Base-by-base conservation (phyloP, 2,888 invertebrate genomes). In the Leucoptera coffeella region DNA sequence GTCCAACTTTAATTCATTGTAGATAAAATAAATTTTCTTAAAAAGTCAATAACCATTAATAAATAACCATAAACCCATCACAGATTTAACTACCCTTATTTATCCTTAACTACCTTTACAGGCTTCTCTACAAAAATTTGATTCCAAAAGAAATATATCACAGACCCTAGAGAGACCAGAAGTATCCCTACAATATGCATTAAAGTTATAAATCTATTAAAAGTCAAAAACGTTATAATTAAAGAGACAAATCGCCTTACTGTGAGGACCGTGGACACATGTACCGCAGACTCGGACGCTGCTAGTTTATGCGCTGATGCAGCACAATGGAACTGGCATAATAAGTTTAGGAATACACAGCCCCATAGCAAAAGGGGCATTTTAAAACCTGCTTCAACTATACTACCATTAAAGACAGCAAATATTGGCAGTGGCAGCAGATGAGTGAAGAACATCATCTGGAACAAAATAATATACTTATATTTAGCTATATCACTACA, bases 361-460 rank as follows among this genome's bases (percentile, higher is more conserved):
- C 46, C 29, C 0, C 62, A 34, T 22, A 32, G 42, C 4, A 31
- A 25, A 3, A 50, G 46, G 3, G 45, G 47, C 2, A 39, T 37
- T 3, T 34, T 27, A 6, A 69, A 30, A 28, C 62, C 56, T n/a
- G n/a, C n/a, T n/a, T n/a, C n/a, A n/a, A n/a, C n/a, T n/a, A n/a
- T n/a, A n/a, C n/a, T n/a, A 2, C 58, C 47, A 21, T 42, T 49
- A 19, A 65, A 50, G 4, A 43, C 41, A 2, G 58, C 15, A 33
- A 67, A 69, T 17, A 67, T 24, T 4, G 65, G 67, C 22, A 69
- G 30, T 1, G 65, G 60, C 3, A 69, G 33, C 2, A 50, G 49
- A 30, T 65, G 51, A 0, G 61, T 61, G 38, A 58, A 69, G 34
- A 65, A 67, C 41, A 67, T 42, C 67, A 69, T 65, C 67, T 67